Evolutionary conservation across 1,140 invertebrate genomes (phyloP), one percentile per base, ranked within the genome.

Genomic region (Helicoverpa armigera): DNA sequence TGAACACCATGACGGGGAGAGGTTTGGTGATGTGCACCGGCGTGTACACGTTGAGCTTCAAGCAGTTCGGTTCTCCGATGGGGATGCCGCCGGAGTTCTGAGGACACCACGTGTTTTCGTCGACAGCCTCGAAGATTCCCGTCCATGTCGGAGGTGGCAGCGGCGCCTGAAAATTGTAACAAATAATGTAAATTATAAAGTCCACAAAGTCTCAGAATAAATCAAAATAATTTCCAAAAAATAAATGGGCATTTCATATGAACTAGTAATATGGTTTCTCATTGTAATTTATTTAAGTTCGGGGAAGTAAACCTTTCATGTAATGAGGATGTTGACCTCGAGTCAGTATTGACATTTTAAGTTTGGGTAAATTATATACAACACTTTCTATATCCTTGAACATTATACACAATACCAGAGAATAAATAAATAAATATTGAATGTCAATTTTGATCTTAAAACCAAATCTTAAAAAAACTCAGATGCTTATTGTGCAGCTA

Each of bases 1-100:
- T 95, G 88, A 95, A 97, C 3, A 97, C 95, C 95, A 97, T 96
- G 0, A 97, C 96, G 2, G 96, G 95, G 2, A 94, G 84, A 48
- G 89, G 78, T 13, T 81, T 18, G 56, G 78, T 53, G 14, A 54
- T 16, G 2, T 80, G 72, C 2, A 75, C 90, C 29, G 98, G 98
- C 0, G 97, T 96, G 88, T 98, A 98, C 11, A 98, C 95, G 89
- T 98, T 98, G 3, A 98, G 93, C 82, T 97, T 97, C 11, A 98
- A 92, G 90, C 98, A 98, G 92, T 98, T 97, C 85, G 97, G 97
- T 53, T 94, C 95, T 18, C 96, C 96, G 3, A 96, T 35, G 10
- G 90, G 63, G 11, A 89, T 50, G 16, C 85, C 67, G 7, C 86
- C 87, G 3, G 91, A 83, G 61, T 81, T 86, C 82, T 95, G 94